A percentile compares a stretch with the other conserved stretches of the same genome.
phyloP scores from a whole-genome alignment of 2,888 invertebrate genomes.

The Cyclophora punctaria region DNA sequence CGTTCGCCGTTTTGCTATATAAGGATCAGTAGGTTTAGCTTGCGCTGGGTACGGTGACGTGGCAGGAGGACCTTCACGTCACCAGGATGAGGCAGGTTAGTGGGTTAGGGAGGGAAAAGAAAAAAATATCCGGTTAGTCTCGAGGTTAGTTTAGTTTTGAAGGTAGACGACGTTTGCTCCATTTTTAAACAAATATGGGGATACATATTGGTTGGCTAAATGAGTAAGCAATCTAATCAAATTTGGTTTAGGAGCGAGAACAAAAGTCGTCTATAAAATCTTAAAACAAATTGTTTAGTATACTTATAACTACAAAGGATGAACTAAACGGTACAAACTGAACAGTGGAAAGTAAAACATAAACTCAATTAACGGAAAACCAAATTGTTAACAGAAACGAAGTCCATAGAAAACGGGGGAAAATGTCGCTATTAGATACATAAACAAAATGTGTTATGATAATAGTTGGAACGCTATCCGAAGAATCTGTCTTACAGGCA shows the following conservation, averaged over 20 bases:
- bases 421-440: slow-evolving; percentile 62
- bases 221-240: too few species aligned
- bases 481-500: slow-evolving; percentile 58
- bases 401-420: slow-evolving; percentile 52
- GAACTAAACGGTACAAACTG: slow-evolving; percentile 4
- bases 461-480: slow-evolving; percentile 66
- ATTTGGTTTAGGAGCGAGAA: slow-evolving; percentile 1
- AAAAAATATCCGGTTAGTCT: slow-evolving; percentile 59
- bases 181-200: too few species aligned
- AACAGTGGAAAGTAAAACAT: slow-evolving; percentile 26
- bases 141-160: slow-evolving; percentile 36
- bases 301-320: slow-evolving; percentile 11
- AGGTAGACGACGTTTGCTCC: slow-evolving; percentile 28
- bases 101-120: slow-evolving; percentile 47
- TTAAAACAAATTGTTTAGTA: slow-evolving; percentile 17
- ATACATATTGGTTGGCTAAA: too few species aligned
- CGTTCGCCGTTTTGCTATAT: slow-evolving; percentile 94
- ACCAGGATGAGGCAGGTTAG: slow-evolving; percentile 71
- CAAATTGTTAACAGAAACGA: slow-evolving; percentile 29
- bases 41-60: slow-evolving; percentile 76
- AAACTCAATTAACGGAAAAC: slow-evolving; percentile 45
- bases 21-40: slow-evolving; percentile 81
- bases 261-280: slow-evolving; percentile 25
- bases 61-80: slow-evolving; percentile 75
- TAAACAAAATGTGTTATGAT: slow-evolving; percentile 73